phyloP scores from a whole-genome alignment of 2,113 vertebrate genomes.

The Dasypus novemcinctus region DNA sequence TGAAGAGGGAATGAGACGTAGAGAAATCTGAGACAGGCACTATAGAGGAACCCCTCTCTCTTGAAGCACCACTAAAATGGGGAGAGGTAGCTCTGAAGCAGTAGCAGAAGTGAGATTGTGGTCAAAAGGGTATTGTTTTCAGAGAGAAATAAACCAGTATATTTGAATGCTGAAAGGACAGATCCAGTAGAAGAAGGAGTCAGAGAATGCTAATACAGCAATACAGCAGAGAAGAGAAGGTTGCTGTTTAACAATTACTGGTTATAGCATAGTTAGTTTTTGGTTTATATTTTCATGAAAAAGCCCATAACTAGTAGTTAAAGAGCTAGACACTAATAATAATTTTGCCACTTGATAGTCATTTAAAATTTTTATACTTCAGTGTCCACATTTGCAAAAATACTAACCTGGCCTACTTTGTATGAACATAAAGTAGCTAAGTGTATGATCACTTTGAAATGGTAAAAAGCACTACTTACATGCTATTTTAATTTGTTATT shows the following conservation, averaged over 20 bases:
- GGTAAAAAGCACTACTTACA: not conserved
- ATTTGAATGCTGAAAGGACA: not conserved
- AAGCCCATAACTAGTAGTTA: not conserved
- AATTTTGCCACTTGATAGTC: not conserved
- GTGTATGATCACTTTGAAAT: constrained; percentile 18
- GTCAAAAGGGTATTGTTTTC: not conserved
- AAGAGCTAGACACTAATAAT: not conserved
- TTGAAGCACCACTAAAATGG: not conserved
- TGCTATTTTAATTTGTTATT: not conserved
- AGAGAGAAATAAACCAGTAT: not conserved
- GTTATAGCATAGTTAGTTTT: not conserved
- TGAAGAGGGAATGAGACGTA: not conserved
- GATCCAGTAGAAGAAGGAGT: not conserved
- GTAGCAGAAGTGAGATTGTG: not conserved
- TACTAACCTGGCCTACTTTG: not conserved
- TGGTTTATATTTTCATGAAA: not conserved
- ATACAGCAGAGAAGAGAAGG: not conserved
- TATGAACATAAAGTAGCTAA: not conserved
- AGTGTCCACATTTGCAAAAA: not conserved
- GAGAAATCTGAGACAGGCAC: not conserved
- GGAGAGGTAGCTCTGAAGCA: not conserved
- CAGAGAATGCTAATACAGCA: not conserved
- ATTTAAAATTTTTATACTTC: not conserved
- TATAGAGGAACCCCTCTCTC: not conserved
- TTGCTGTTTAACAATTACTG: not conserved